Evolutionary conservation across 2,797 vertebrate genomes (phyloP).

Genomic region (Hydrophis major): DNA sequence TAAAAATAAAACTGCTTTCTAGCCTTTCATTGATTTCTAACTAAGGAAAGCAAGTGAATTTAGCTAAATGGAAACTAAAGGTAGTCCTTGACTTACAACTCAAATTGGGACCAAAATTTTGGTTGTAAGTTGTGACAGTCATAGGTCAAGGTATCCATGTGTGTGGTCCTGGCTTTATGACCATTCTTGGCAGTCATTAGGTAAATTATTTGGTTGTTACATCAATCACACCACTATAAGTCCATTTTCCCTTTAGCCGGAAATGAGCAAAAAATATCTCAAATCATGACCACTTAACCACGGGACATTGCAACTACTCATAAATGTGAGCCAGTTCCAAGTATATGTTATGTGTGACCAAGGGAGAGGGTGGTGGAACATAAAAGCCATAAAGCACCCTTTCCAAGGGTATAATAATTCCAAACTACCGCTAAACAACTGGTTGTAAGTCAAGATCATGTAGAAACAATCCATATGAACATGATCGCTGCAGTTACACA

Average conservation of each 20-base stretch:
- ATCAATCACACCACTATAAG: neutral
- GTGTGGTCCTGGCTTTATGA: neutral
- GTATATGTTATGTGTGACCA: neutral
- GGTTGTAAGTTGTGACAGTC: neutral
- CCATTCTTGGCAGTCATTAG: neutral
- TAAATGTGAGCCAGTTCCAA: neutral
- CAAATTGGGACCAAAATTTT: neutral
- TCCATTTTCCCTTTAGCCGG: neutral
- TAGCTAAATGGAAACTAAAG: neutral
- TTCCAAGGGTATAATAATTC: neutral
- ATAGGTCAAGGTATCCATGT: neutral
- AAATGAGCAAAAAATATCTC: neutral
- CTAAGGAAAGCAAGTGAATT: constrained; percentile 6
- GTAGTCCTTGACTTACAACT: neutral
- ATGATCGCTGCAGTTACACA: neutral
- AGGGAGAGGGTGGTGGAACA: neutral
- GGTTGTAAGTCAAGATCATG: neutral
- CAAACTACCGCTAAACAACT: neutral
- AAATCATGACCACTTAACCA: neutral
- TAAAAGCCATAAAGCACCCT: neutral
- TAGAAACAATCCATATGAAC: neutral
- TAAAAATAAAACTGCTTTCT: neutral
- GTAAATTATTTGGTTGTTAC: neutral
- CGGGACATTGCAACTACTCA: neutral
- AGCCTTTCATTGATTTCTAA: constrained; percentile 1